phyloP scores from a whole-genome alignment of 2,888 invertebrate genomes.

The Apotomis betuletana region DNA sequence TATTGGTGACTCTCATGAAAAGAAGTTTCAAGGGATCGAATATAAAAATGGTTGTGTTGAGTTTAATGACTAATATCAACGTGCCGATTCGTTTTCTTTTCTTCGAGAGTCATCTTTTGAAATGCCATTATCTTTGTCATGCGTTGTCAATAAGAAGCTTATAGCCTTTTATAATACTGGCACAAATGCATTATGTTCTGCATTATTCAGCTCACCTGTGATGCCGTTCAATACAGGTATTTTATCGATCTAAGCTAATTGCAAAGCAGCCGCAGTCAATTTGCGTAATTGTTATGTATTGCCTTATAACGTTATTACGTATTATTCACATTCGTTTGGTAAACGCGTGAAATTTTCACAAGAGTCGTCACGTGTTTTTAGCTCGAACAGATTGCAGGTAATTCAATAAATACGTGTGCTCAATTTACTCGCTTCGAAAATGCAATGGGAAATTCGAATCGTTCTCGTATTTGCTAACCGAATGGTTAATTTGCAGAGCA shows the following conservation, averaged over 20 bases:
- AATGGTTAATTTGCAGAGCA: conserved; percentile 21
- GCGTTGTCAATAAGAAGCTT: not conserved
- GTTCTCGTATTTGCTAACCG: conserved; percentile 17
- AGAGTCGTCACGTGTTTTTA: conserved; percentile 11
- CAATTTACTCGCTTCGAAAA: conserved; percentile 11
- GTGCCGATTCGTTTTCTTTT: too few species aligned
- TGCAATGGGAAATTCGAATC: conserved; percentile 19
- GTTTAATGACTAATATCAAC: too few species aligned
- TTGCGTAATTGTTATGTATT: conserved; percentile 30
- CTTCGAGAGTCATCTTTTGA: too few species aligned
- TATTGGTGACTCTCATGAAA: too few species aligned
- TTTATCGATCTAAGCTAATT: conserved; percentile 36
- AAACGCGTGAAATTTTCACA: not conserved
- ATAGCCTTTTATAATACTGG: not conserved
- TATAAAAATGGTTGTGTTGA: too few species aligned
- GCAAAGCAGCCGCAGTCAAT: conserved; percentile 32
- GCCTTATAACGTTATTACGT: conserved; percentile 7
- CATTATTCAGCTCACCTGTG: conserved; percentile 11
- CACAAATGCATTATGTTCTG: conserved; percentile 6
- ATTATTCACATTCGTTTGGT: not conserved
- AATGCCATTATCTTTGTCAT: too few species aligned
- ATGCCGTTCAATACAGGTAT: conserved; percentile 21
- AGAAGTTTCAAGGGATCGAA: too few species aligned
- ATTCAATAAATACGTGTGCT: conserved; percentile 24
- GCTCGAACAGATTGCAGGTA: conserved; percentile 11